Conservation (phyloP, 2,797 vertebrate genomes). For the Phyllotis vaccarum region DNA sequence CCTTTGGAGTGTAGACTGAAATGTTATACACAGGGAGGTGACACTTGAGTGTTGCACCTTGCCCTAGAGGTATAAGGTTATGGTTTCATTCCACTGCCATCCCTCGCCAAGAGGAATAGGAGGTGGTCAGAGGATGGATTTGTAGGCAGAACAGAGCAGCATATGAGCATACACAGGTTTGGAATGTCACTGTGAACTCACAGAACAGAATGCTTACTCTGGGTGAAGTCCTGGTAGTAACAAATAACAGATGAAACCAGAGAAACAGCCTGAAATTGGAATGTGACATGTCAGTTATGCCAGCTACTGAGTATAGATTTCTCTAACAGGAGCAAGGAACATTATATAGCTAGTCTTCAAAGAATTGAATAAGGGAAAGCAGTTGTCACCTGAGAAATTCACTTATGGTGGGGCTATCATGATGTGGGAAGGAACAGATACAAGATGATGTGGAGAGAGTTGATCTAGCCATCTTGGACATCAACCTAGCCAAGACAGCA, state of each 20-base stretch:
- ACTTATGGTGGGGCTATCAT: not conserved
- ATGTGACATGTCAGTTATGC: not conserved
- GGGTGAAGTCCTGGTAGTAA: not conserved
- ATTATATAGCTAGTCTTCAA: not conserved
- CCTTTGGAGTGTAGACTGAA: not conserved
- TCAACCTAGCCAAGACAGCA: not conserved
- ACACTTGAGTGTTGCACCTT: not conserved
- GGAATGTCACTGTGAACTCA: not conserved
- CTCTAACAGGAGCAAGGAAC: not conserved
- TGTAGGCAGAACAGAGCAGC: not conserved
- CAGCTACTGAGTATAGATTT: not conserved
- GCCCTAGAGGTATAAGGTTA: too few species aligned
- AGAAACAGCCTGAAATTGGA: not conserved
- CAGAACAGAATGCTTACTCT: conserved; percentile 8
- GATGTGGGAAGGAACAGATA: not conserved
- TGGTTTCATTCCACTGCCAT: not conserved
- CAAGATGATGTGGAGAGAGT: not conserved
- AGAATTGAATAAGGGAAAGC: not conserved
- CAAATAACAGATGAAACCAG: not conserved
- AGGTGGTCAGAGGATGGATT: not conserved
- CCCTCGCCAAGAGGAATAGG: not conserved
- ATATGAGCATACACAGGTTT: not conserved
- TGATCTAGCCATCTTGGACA: not conserved
- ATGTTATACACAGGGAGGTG: not conserved
- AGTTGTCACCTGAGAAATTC: not conserved